Conservation (phyloP, 2,113 vertebrate species). For the Colistium nudipinnis region DNA sequence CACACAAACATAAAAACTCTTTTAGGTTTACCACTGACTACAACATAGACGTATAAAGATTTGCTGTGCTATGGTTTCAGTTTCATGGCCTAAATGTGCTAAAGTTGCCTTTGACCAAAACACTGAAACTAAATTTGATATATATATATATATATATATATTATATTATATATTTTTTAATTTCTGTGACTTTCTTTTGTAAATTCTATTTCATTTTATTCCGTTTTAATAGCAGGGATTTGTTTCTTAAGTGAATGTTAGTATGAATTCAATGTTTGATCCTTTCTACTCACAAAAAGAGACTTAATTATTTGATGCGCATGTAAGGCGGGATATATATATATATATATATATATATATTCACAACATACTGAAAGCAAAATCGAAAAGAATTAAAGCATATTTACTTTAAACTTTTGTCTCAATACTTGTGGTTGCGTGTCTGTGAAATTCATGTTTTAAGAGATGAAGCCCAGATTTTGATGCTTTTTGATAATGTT, state of each 20-base stretch:
- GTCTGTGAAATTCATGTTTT: not conserved
- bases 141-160: too few relatives aligned
- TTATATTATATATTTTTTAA: not conserved
- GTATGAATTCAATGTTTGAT: not conserved
- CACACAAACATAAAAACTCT: not conserved
- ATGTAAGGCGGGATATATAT: not conserved
- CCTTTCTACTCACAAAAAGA: not conserved
- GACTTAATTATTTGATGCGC: not conserved
- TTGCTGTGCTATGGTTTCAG: not conserved
- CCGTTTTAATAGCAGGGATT: not conserved
- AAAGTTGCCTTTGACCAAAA: not conserved
- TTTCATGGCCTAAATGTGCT: not conserved
- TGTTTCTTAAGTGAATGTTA: not conserved
- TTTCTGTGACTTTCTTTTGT: not conserved
- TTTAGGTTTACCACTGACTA: slow-evolving; percentile 12
- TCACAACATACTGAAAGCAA: not conserved
- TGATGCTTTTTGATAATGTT: not conserved
- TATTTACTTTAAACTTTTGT: not conserved
- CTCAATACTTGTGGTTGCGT: not conserved
- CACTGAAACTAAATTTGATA: not conserved
- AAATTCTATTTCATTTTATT: not conserved
- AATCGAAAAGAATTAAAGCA: too few relatives aligned
- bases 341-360: not conserved
- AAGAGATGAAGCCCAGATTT: not conserved
- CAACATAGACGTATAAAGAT: not conserved